These are phyloP conservation scores for Pristionchus maxplancki DNA, from an alignment of 2,888 invertebrate species.

Conservation along the genomic window DNA sequence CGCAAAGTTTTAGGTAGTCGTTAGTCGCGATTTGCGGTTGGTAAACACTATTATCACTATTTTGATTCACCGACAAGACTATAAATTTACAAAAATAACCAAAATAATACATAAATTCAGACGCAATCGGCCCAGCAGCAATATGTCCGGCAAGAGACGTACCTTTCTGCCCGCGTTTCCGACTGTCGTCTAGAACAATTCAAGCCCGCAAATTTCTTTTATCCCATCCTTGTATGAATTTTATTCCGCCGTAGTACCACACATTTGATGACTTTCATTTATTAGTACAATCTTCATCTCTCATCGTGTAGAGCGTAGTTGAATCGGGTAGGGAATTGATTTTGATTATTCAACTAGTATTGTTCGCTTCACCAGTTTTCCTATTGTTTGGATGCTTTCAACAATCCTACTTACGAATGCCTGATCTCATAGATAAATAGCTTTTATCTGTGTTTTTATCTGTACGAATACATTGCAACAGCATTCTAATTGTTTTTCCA, in stretches of 20 bases:
- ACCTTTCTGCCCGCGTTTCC: constrained; percentile 13
- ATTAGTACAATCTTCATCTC: background rate
- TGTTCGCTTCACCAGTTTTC: no score
- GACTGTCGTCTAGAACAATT: constrained; percentile 13
- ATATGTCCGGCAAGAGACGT: background rate
- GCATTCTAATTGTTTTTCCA: background rate
- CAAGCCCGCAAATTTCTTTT: no score
- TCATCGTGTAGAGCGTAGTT: background rate
- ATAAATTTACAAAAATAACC: no score
- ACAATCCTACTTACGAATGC: background rate
- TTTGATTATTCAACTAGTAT: background rate
- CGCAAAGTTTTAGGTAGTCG: no score
- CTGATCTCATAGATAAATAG: background rate
- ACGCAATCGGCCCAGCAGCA: background rate
- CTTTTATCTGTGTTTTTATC: background rate
- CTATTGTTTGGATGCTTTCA: no score
- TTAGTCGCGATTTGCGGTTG: no score
- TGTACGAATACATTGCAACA: background rate
- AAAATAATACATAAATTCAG: background rate
- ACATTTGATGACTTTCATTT: no score
- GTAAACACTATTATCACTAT: no score
- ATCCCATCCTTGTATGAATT: no score
- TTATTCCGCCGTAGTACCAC: no score
- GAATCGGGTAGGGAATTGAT: background rate
- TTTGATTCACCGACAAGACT: no score